These are phyloP conservation scores for Hybognathus amarus DNA, from an alignment of 2,797 vertebrate species.

Conservation along the genomic window DNA sequence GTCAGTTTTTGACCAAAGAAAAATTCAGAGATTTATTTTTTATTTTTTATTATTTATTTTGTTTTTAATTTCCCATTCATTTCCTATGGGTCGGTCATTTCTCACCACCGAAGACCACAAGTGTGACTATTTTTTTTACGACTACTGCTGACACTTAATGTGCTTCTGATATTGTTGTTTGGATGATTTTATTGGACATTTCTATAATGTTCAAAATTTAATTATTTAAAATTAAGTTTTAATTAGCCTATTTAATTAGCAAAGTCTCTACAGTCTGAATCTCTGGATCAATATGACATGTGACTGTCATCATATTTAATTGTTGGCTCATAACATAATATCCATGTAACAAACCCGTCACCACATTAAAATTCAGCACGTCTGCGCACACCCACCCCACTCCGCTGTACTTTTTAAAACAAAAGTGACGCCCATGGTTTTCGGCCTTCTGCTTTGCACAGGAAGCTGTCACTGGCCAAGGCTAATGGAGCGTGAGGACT, in stretches of 20 bases:
- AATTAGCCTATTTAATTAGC: background rate
- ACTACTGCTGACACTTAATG: background rate
- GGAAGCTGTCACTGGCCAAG: slow-evolving; percentile 38
- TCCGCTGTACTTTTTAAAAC: background rate
- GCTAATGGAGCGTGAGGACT: slow-evolving; percentile 31
- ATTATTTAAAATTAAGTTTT: too few species aligned
- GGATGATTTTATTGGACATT: background rate
- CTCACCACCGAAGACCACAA: too few species aligned
- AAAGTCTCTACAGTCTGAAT: background rate
- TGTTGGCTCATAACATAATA: too few species aligned
- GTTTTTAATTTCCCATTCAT: too few species aligned
- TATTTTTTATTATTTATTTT: too few species aligned
- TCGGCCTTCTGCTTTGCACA: slow-evolving; percentile 17
- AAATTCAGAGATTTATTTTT: too few species aligned
- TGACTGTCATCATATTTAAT: background rate
- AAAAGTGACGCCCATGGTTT: background rate
- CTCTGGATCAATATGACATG: background rate
- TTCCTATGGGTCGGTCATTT: too few species aligned
- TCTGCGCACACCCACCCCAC: background rate
- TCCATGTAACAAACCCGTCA: too few species aligned
- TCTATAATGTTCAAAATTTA: background rate
- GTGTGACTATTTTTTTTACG: too few species aligned
- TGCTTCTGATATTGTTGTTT: background rate
- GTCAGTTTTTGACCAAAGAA: too few species aligned
- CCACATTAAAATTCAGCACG: background rate